Percentiles rank a stretch among this genome's conserved stretches.
Evolutionary conservation across 1,140 invertebrate genomes (phyloP).

Genomic region (Ceratina australensis): DNA sequence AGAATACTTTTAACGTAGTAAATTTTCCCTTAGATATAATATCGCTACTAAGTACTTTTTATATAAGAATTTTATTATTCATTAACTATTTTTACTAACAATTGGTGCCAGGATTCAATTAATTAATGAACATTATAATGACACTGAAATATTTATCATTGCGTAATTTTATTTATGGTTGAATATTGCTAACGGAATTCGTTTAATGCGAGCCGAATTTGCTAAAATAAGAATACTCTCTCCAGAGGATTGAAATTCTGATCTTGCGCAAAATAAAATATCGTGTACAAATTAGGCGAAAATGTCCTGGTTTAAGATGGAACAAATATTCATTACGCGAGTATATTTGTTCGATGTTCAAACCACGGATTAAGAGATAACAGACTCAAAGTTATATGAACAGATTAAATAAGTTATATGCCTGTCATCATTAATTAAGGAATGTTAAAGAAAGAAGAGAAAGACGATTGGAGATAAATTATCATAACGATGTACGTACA

Average conservation of each 20-base stretch:
- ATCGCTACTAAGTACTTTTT: no score
- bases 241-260: conserved; percentile 10
- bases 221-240: not conserved
- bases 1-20: no score
- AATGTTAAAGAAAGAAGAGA: conserved; percentile 6
- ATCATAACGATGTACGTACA: not conserved
- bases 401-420: conserved; percentile 22
- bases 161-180: no score
- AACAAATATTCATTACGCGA: not conserved
- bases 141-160: no score
- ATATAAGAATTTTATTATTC: no score
- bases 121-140: no score
- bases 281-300: conserved; percentile 42
- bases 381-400: conserved; percentile 12
- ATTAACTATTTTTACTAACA: no score
- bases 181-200: no score
- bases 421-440: conserved; percentile 22
- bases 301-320: conserved; percentile 17
- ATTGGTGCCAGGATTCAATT: no score
- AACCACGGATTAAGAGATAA: not conserved
- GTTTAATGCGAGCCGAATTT: not conserved
- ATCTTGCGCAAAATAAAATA: not conserved
- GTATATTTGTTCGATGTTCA: conserved; percentile 1
- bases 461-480: not conserved
- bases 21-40: no score